phyloP scores from a whole-genome alignment of 2,888 invertebrate species.

The Tyria jacobaeae region DNA sequence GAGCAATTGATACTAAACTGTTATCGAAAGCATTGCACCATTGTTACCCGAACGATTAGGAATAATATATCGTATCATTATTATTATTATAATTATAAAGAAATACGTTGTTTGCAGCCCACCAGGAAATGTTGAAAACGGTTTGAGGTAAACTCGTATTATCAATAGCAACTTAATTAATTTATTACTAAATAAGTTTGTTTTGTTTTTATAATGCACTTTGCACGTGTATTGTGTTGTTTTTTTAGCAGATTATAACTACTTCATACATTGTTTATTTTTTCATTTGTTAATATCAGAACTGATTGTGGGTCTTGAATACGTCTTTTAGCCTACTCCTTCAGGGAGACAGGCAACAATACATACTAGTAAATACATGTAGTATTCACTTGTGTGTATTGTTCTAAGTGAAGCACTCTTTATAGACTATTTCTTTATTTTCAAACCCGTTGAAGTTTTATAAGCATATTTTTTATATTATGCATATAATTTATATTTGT shows the following conservation, averaged over 20 bases:
- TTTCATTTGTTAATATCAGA: conserved; percentile 13
- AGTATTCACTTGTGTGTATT: no score
- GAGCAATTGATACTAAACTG: not conserved
- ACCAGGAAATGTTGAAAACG: conserved; percentile 74
- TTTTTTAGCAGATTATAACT: conserved; percentile 6
- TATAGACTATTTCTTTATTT: no score
- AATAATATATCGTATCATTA: not conserved
- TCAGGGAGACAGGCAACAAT: no score
- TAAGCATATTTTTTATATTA: not conserved
- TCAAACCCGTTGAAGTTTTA: no score
- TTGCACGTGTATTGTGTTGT: conserved; percentile 30
- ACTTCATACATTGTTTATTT: not conserved
- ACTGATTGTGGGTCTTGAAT: no score
- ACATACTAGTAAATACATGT: no score
- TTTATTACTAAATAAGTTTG: conserved; percentile 7
- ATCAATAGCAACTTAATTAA: conserved; percentile 19
- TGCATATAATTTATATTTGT: not conserved
- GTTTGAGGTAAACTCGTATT: conserved; percentile 70
- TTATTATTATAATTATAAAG: conserved; percentile 29
- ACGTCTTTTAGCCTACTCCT: no score
- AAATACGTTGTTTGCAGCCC: conserved; percentile 72
- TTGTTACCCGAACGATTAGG: not conserved
- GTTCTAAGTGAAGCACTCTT: no score
- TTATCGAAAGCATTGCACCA: not conserved
- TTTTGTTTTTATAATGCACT: conserved; percentile 35